Evolutionary conservation across 2,888 invertebrate species (phyloP), one percentile per base, ranked within the genome.

Genomic region (Idaea straminata): DNA sequence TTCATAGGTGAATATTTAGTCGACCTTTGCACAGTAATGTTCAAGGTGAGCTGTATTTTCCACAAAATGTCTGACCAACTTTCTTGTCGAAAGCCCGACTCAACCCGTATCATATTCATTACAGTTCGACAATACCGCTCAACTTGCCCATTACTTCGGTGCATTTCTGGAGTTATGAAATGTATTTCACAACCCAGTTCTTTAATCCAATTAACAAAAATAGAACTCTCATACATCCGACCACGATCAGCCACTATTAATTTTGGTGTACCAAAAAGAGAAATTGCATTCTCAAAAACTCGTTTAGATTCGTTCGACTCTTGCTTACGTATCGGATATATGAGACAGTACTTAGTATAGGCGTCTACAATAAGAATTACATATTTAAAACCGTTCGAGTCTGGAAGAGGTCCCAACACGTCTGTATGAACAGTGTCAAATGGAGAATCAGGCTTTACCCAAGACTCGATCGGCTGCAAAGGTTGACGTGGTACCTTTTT

Each of bases 131-230:
- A 59, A 36, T 72, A 74, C 2, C 69, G 57, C 36, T 74, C 72
- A 0, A 58, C 72, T 36, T 74, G 73, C 0, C 72, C 74, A n/a
- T 74, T 74, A 1, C 58, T 58, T 13, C 64, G 65, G 13, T 73
- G 73, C 76, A 78, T 77, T 38, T 71, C 75, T 0, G 76, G 73
- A 0, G 76, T 77, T 6, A 76, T 76, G 4, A 64, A 64, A 61
- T 78, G 77, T 0, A 71, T 15, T 0, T 69, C 65, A 62, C 61
- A 64, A 6, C 76, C 74, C 15, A 72, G 5, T 5, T 67, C 66
- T 13, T 10, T 62, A 0, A 70, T 25, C 68, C 69, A 74, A 1
- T 34, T 62, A 0, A 61, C 3, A 58, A 77, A 77, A 0, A 65
- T 61, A 1, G 35, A 4, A 15, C 67, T 63, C 62, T 77, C 62